phyloP scores from a whole-genome alignment of 2,797 vertebrate genomes.

The Sebastes oblongus region DNA sequence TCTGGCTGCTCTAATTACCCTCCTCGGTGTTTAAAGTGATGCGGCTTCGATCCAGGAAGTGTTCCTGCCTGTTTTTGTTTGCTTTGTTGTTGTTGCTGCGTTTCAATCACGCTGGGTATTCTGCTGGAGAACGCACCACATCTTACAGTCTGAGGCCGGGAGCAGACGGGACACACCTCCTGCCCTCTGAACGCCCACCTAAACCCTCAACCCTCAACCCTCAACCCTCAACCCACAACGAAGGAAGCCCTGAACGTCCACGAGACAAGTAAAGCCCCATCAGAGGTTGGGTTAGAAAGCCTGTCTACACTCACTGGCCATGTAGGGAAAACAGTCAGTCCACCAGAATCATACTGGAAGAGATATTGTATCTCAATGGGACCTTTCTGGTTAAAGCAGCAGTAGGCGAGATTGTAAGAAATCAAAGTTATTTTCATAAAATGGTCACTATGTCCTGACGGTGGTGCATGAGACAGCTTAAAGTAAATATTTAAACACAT shows the following conservation, averaged over 20 bases:
- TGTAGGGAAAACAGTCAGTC: too few species aligned
- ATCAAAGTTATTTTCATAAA: too few species aligned
- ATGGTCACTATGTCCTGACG: too few species aligned
- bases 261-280: background rate
- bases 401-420: too few species aligned
- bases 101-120: background rate
- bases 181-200: constrained; percentile 19
- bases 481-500: background rate
- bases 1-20: constrained; percentile 53
- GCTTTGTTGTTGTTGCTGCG: constrained; percentile 43
- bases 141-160: constrained; percentile 57
- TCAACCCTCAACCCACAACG: constrained; percentile 11
- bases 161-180: constrained; percentile 42
- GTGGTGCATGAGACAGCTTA: too few species aligned
- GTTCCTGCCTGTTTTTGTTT: constrained; percentile 12
- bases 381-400: too few species aligned
- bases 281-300: background rate
- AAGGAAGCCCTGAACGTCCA: background rate
- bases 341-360: too few species aligned
- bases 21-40: background rate
- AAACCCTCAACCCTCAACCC: constrained; percentile 25
- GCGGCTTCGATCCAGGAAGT: constrained; percentile 41
- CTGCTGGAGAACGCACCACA: constrained; percentile 52
- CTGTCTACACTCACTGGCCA: too few species aligned
- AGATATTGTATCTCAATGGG: too few species aligned